Percentiles rank a stretch among this genome's conserved stretches.
Conservation (phyloP, 2,113 vertebrate genomes). For the Opisthocomus hoazin region DNA sequence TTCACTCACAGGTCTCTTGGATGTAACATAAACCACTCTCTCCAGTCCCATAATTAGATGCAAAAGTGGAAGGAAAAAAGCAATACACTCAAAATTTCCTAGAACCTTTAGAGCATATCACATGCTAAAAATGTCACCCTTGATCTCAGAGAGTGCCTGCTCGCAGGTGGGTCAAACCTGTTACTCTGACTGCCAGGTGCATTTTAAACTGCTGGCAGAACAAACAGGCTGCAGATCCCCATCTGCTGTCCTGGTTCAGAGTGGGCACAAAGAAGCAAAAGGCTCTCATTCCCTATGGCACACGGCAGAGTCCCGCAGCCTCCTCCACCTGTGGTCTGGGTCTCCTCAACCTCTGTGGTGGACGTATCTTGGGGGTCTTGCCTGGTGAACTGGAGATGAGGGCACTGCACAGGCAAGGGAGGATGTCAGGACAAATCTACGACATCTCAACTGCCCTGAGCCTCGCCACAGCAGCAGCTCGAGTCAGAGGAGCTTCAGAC, state of each 20-base stretch:
- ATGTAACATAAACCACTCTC: not conserved
- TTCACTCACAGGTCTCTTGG: not conserved
- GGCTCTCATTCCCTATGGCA: not conserved
- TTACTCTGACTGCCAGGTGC: not conserved
- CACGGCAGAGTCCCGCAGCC: not conserved
- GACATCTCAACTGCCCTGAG: rapidly evolving
- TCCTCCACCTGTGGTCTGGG: rapidly evolving
- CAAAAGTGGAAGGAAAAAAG: not conserved
- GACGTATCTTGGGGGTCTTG: not conserved
- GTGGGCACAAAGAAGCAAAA: not conserved
- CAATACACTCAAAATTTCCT: not conserved
- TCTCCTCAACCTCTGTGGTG: not conserved
- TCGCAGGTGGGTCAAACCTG: not conserved
- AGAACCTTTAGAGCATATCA: not conserved
- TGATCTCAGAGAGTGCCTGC: not conserved
- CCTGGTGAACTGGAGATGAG: not conserved
- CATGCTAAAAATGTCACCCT: not conserved
- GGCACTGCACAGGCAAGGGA: not conserved
- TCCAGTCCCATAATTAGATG: not conserved
- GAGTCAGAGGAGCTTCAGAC: not conserved
- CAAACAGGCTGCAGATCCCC: not conserved
- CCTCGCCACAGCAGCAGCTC: rapidly evolving
- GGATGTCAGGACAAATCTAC: not conserved
- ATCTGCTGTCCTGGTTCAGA: not conserved
- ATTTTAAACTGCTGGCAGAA: not conserved